phyloP scores from a whole-genome alignment of 2,888 invertebrate genomes.

The Cataglyphis rosenhaueri region DNA sequence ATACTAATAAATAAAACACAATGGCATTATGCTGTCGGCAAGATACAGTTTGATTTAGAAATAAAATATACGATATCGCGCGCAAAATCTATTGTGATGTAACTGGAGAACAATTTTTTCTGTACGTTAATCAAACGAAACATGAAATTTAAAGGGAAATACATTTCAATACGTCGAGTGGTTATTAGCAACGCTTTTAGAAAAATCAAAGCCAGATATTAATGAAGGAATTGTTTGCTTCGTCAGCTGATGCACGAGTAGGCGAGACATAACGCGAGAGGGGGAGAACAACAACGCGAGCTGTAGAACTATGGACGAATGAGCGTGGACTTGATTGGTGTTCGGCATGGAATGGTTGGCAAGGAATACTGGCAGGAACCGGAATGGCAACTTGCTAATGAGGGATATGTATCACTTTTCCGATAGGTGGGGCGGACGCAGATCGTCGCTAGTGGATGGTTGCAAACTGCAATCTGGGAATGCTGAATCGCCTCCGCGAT shows the following conservation, averaged over 20 bases:
- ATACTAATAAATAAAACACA: background rate
- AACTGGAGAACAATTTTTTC: background rate
- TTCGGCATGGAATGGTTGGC: slow-evolving; percentile 54
- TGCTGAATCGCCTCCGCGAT: slow-evolving; percentile 71
- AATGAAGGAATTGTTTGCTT: slow-evolving; percentile 40
- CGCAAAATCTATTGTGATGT: background rate
- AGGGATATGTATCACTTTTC: slow-evolving; percentile 73
- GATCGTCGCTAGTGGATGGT: slow-evolving; percentile 71
- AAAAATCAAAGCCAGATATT: slow-evolving; percentile 30
- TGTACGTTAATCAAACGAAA: background rate
- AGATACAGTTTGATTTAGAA: background rate
- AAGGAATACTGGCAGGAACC: slow-evolving; percentile 71
- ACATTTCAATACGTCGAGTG: background rate
- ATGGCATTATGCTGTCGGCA: background rate
- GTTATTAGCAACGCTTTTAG: slow-evolving; percentile 29
- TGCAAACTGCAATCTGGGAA: slow-evolving; percentile 72
- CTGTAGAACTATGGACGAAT: slow-evolving; percentile 19
- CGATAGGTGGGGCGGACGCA: slow-evolving; percentile 70
- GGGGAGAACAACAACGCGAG: slow-evolving; percentile 20
- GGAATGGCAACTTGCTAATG: slow-evolving; percentile 74
- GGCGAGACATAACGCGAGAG: slow-evolving; percentile 28
- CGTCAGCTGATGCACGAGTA: slow-evolving; percentile 33
- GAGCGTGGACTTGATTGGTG: slow-evolving; percentile 58
- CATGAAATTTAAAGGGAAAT: background rate
- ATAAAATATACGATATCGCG: background rate